These are phyloP conservation scores for Patella depressa DNA, from an alignment of 2,888 invertebrate genomes.

Conservation along the genomic window DNA sequence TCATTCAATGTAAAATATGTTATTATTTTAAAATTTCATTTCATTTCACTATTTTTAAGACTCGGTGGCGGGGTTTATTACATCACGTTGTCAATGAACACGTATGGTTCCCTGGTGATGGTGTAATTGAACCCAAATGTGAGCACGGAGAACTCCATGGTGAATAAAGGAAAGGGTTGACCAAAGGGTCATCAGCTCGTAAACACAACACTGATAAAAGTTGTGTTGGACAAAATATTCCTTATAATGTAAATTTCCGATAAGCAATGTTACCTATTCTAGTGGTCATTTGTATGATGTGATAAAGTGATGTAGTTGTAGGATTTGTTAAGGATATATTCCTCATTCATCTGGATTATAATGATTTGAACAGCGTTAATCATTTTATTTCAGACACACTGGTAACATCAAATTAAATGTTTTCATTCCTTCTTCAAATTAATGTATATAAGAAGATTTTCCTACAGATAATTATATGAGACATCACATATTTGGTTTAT, in stretches of 20 bases:
- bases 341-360: too few species aligned
- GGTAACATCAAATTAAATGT: not conserved
- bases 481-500: not conserved
- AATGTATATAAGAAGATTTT: not conserved
- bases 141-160: slow-evolving; percentile 13
- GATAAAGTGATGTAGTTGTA: too few species aligned
- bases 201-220: slow-evolving; percentile 9
- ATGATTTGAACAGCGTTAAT: too few species aligned
- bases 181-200: not conserved
- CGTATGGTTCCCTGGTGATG: slow-evolving; percentile 13
- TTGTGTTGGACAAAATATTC: slow-evolving; percentile 13
- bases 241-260: slow-evolving; percentile 5
- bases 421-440: not conserved
- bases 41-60: slow-evolving; percentile 4
- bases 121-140: slow-evolving; percentile 9
- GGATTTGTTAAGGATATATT: too few species aligned
- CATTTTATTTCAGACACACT: not conserved
- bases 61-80: slow-evolving; percentile 11
- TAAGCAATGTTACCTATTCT: not conserved
- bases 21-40: too few species aligned
- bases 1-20: too few species aligned
- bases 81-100: slow-evolving; percentile 21
- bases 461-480: not conserved
- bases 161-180: slow-evolving; percentile 12
- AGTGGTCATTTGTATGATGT: too few species aligned